A percentile compares a stretch with the other conserved stretches of the same genome.
Evolutionary conservation across 1,140 invertebrate species (phyloP).

Genomic region (Heliconius himera): DNA sequence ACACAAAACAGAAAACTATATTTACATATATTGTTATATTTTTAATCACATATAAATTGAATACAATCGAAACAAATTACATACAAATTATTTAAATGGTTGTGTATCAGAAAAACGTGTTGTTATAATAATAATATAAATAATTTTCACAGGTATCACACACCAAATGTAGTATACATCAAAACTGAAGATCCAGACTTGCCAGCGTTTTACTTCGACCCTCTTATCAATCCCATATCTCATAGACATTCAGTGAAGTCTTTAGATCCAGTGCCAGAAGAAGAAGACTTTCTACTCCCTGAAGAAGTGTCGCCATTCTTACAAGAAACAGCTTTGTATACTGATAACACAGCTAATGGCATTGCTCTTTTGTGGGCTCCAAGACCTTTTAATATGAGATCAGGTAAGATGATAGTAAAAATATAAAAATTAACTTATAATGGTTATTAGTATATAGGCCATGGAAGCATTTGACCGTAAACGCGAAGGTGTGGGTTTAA

Average conservation of each 20-base stretch:
- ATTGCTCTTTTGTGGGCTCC: slow-evolving; percentile 99
- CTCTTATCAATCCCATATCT: slow-evolving; percentile 99
- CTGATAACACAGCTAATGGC: slow-evolving; percentile 99
- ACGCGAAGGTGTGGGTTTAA: too few relatives aligned
- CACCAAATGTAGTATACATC: slow-evolving; percentile 99
- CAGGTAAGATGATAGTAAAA: slow-evolving; percentile 81
- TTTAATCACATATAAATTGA: too few relatives aligned
- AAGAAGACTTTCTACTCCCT: slow-evolving; percentile 96
- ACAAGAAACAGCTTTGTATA: slow-evolving; percentile 97
- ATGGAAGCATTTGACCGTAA: too few relatives aligned
- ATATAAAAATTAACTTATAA: slow-evolving; percentile 1
- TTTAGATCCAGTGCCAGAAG: slow-evolving; percentile 93
- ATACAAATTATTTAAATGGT: too few relatives aligned
- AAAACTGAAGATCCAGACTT: slow-evolving; percentile 99
- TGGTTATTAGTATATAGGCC: too few relatives aligned
- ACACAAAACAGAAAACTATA: too few relatives aligned
- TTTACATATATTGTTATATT: too few relatives aligned
- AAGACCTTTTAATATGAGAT: slow-evolving; percentile 97
- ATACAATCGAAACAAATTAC: too few relatives aligned
- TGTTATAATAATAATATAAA: neutral
- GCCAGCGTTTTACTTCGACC: slow-evolving; percentile 99
- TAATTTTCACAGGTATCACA: slow-evolving; percentile 93
- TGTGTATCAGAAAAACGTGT: too few relatives aligned
- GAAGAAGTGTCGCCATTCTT: slow-evolving; percentile 96
- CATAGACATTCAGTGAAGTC: slow-evolving; percentile 95